Evolutionary conservation across 1,140 invertebrate genomes (phyloP).

Genomic region (Vollenhovia emeryi): DNA sequence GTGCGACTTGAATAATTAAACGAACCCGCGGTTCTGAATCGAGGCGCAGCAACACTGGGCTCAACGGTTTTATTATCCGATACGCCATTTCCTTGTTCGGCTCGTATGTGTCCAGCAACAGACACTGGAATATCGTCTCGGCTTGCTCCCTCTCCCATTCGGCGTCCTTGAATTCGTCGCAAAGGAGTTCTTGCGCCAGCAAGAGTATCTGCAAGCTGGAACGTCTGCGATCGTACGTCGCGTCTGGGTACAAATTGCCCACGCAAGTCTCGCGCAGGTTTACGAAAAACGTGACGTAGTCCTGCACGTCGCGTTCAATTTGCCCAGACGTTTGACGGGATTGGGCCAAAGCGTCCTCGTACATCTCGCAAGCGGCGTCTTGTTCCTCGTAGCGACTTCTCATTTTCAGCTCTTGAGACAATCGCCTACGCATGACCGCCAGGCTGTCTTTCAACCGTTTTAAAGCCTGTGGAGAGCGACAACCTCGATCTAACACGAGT

Average conservation of each 20-base stretch:
- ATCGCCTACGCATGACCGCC: conserved; percentile 70
- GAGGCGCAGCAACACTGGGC: conserved; percentile 73
- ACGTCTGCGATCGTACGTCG: conserved; percentile 90
- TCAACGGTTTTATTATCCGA: conserved; percentile 75
- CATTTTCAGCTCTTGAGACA: conserved; percentile 70
- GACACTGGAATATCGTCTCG: conserved; percentile 86
- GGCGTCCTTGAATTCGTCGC: conserved; percentile 57
- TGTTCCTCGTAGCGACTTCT: conserved; percentile 26
- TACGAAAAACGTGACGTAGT: conserved; percentile 82
- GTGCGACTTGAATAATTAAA: conserved; percentile 84
- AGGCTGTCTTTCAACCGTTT: conserved; percentile 80
- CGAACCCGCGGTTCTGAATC: conserved; percentile 79
- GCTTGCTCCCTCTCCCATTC: conserved; percentile 78
- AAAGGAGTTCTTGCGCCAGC: conserved; percentile 76
- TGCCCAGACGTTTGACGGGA: conserved; percentile 18
- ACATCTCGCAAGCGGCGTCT: background rate
- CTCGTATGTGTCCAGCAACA: conserved; percentile 92
- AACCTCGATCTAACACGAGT: background rate
- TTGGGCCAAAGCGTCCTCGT: background rate
- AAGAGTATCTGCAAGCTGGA: conserved; percentile 87
- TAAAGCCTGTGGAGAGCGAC: conserved; percentile 72
- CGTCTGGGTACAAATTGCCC: conserved; percentile 87
- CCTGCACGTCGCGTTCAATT: conserved; percentile 61
- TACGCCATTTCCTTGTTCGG: conserved; percentile 90
- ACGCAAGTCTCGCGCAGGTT: conserved; percentile 86